These are phyloP conservation scores for Myioborus melanocephalus DNA, from an alignment of 2,797 vertebrate species.

Conservation along the genomic window DNA sequence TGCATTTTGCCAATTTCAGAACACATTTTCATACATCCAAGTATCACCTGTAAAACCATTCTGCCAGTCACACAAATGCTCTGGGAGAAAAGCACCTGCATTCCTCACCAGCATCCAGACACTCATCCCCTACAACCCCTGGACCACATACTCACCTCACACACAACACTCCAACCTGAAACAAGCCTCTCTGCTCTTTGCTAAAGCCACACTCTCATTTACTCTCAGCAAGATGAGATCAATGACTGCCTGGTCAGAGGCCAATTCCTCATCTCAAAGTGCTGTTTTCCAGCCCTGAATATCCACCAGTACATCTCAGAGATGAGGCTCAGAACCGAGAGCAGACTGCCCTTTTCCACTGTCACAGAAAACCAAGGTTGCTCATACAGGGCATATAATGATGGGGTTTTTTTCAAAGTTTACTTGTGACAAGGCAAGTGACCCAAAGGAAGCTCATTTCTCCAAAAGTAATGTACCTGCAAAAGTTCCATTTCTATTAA, in stretches of 20 bases:
- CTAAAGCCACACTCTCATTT: background rate
- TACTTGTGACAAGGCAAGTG: background rate
- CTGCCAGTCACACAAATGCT: background rate
- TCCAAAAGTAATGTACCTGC: background rate
- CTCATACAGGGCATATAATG: background rate
- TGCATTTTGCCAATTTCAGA: background rate
- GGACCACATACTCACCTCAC: background rate
- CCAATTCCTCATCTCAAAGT: background rate
- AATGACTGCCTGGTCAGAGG: background rate
- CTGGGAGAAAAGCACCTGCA: accelerated
- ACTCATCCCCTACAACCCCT: background rate
- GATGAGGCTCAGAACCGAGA: background rate
- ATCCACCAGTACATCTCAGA: background rate
- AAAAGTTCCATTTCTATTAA: background rate
- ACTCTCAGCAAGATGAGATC: background rate
- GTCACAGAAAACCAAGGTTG: background rate
- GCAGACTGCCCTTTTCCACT: background rate
- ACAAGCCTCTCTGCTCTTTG: background rate
- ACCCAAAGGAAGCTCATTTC: background rate
- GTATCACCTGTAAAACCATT: background rate
- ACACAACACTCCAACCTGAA: background rate
- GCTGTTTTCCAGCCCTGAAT: background rate
- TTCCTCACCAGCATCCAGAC: background rate
- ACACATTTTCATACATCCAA: background rate
- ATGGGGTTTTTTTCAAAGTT: background rate